A percentile compares a stretch with the other conserved stretches of the same genome.
These are phyloP conservation scores for Hyaena hyaena DNA, from an alignment of 2,113 vertebrate species.

Conservation along the genomic window DNA sequence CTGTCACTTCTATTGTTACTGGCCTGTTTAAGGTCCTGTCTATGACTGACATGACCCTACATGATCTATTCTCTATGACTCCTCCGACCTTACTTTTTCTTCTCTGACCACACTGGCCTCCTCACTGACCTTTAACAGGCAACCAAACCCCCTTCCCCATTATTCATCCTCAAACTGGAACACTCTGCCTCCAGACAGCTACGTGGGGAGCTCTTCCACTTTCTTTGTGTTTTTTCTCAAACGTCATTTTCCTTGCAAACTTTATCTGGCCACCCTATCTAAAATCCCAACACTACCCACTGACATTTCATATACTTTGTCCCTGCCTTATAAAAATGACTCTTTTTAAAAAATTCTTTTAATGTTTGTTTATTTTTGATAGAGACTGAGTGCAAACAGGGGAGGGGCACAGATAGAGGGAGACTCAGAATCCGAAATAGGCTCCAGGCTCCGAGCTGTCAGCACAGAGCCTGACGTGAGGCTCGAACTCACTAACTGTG, in stretches of 20 bases:
- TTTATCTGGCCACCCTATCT: background rate
- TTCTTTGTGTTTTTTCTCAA: conserved; percentile 10
- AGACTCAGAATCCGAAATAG: no score
- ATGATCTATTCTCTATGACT: background rate
- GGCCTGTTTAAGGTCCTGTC: background rate
- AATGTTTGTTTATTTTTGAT: no score
- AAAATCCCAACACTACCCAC: background rate
- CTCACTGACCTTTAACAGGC: background rate
- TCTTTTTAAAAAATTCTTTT: background rate
- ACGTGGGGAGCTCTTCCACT: background rate
- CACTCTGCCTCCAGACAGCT: background rate
- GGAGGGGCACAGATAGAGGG: no score
- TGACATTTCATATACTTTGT: background rate
- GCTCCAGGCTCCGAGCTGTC: no score
- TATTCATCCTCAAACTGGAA: background rate
- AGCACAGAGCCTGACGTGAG: no score
- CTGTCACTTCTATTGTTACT: background rate
- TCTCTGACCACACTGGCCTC: background rate
- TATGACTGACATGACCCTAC: background rate
- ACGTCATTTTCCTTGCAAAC: background rate
- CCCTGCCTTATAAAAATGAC: background rate
- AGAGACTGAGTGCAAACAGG: no score
- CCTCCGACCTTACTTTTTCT: background rate
- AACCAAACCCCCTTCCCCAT: background rate
- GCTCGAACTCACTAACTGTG: no score